Evolutionary conservation across 2,797 vertebrate genomes (phyloP).

Genomic region (Sebastes taczanowskii): DNA sequence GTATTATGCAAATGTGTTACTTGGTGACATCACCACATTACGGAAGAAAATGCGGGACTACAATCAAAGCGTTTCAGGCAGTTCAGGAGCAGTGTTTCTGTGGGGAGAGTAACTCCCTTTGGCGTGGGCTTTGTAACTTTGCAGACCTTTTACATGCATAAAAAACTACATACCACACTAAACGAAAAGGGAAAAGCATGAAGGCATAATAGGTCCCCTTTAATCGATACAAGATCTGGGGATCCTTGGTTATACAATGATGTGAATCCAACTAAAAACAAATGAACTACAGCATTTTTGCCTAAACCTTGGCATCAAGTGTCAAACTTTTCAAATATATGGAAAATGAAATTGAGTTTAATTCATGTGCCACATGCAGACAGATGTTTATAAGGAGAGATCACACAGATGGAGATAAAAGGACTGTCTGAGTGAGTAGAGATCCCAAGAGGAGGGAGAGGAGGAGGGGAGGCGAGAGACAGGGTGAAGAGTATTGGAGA

Average conservation of each 20-base stretch:
- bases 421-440: slow-evolving; percentile 28
- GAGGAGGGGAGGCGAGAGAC: slow-evolving; percentile 28
- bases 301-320: background rate
- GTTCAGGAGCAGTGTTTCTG: too few species aligned
- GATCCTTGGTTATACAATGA: background rate
- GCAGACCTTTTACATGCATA: too few species aligned
- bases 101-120: too few species aligned
- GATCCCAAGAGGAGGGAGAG: slow-evolving; percentile 25
- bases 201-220: too few species aligned
- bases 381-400: slow-evolving; percentile 34
- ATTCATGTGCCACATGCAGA: slow-evolving; percentile 23
- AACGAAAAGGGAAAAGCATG: too few species aligned
- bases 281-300: background rate
- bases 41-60: too few species aligned
- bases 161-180: too few species aligned
- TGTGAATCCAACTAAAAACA: background rate
- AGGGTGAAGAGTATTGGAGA: slow-evolving; percentile 41
- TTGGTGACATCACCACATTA: too few species aligned
- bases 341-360: slow-evolving; percentile 10
- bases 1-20: too few species aligned
- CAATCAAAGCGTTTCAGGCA: too few species aligned
- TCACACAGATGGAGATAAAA: slow-evolving; percentile 54
- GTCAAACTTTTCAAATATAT: slow-evolving; percentile 2
- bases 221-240: background rate
- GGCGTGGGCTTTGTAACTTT: too few species aligned